Evolutionary conservation across 2,113 vertebrate genomes (phyloP).

Genomic region (Morone saxatilis): DNA sequence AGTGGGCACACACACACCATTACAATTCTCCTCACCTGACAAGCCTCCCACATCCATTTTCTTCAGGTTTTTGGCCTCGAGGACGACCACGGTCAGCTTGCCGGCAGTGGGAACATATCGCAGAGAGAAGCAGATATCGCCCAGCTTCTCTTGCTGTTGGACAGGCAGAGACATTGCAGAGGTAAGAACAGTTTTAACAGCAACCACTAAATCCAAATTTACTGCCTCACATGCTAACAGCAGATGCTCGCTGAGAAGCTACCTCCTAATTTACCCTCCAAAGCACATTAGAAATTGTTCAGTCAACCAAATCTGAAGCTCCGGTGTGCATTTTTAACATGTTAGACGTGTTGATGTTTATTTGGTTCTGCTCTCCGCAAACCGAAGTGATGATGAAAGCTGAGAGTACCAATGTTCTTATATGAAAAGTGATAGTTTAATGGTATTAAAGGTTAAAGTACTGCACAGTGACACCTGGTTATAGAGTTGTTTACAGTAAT

Average conservation of each 20-base stretch:
- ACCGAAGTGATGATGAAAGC: slow-evolving; percentile 1
- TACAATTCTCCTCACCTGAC: slow-evolving; percentile 88
- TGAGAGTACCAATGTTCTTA: background rate
- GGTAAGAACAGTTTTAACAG: slow-evolving; percentile 36
- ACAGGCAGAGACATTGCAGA: slow-evolving; percentile 37
- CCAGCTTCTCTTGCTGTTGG: slow-evolving; percentile 97
- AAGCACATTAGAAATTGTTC: slow-evolving; percentile 17
- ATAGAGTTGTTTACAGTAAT: slow-evolving; percentile 12
- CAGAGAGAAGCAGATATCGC: slow-evolving; percentile 99
- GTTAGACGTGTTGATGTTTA: background rate
- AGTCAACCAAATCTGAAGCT: slow-evolving; percentile 13
- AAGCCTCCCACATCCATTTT: slow-evolving; percentile 99
- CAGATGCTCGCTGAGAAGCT: slow-evolving; percentile 41
- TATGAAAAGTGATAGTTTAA: background rate
- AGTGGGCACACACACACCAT: slow-evolving; percentile 23
- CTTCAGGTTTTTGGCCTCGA: slow-evolving; percentile 99
- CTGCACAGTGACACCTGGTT: background rate
- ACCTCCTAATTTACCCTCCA: slow-evolving; percentile 13
- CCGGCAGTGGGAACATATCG: slow-evolving; percentile 98
- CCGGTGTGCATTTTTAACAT: background rate
- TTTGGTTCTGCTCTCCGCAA: background rate
- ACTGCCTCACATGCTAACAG: slow-evolving; percentile 25
- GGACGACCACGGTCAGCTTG: slow-evolving; percentile 96
- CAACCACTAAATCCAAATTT: slow-evolving; percentile 20
- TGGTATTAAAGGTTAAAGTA: slow-evolving; percentile 30